Evolutionary conservation across 2,113 vertebrate genomes (phyloP).

Genomic region (Oriolus oriolus): DNA sequence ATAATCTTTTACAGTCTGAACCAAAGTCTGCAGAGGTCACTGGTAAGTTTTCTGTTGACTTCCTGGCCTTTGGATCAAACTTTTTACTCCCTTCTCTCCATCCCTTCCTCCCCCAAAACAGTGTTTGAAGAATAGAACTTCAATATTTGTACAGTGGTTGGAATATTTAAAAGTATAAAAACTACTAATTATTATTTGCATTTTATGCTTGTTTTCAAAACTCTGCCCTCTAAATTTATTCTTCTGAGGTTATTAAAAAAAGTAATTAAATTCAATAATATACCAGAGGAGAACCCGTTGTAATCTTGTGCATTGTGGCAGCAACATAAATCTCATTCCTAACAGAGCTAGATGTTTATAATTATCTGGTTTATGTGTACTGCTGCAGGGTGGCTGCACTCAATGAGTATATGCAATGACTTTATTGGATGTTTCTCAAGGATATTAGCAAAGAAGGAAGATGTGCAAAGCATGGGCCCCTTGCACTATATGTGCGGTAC

Average conservation of each 20-base stretch:
- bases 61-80: neutral
- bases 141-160: neutral
- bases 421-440: constrained; percentile 81
- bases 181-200: neutral
- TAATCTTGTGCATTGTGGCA: constrained; percentile 74
- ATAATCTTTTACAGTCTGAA: neutral
- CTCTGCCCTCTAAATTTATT: constrained; percentile 37
- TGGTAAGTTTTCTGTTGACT: neutral
- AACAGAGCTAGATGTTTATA: constrained; percentile 75
- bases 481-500: constrained; percentile 71
- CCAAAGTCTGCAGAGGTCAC: neutral
- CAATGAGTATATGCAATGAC: constrained; percentile 78
- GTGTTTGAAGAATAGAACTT: neutral
- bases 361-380: constrained; percentile 80
- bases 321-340: constrained; percentile 66
- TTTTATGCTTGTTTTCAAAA: constrained; percentile 52
- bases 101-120: neutral
- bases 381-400: constrained; percentile 79
- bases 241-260: constrained; percentile 1
- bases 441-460: constrained; percentile 79
- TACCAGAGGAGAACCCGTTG: constrained; percentile 50
- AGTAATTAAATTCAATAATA: neutral
- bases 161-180: neutral
- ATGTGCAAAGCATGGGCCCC: constrained; percentile 76
- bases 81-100: neutral